These are phyloP conservation scores for Rhopalosiphum padi DNA, from an alignment of 1,140 invertebrate genomes.

Conservation along the genomic window DNA sequence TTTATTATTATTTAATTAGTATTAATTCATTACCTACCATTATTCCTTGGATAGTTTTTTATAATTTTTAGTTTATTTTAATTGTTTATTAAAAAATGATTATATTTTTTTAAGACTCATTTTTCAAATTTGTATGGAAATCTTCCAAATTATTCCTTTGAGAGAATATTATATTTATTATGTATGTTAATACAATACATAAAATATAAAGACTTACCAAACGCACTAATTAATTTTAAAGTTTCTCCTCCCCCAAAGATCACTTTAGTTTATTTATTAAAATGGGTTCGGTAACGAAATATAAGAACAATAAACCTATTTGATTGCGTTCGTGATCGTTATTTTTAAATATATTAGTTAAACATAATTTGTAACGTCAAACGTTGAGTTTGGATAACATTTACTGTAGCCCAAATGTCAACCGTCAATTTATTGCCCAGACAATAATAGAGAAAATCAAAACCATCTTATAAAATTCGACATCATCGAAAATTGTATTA, in stretches of 20 bases:
- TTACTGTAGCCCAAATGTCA: not conserved
- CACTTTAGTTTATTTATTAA: not conserved
- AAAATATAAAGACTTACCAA: not conserved
- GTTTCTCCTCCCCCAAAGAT: not conserved
- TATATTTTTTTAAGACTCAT: too few species aligned
- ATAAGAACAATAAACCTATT: not conserved
- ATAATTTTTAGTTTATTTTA: too few species aligned
- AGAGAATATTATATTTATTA: not conserved
- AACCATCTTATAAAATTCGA: not conserved
- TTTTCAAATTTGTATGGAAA: too few species aligned
- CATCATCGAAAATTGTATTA: not conserved
- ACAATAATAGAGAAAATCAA: not conserved
- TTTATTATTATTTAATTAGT: too few species aligned
- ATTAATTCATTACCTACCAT: too few species aligned
- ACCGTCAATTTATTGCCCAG: not conserved
- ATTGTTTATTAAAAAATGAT: too few species aligned
- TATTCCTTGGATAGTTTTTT: too few species aligned
- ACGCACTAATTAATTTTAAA: not conserved
- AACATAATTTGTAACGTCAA: not conserved
- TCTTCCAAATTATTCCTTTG: too few species aligned
- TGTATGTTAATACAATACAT: not conserved
- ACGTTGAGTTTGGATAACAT: not conserved
- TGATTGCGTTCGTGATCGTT: not conserved
- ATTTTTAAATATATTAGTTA: not conserved
- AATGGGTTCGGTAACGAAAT: not conserved